These are phyloP conservation scores for Exephanes ischioxanthus DNA, from an alignment of 2,888 invertebrate genomes.

Conservation along the genomic window DNA sequence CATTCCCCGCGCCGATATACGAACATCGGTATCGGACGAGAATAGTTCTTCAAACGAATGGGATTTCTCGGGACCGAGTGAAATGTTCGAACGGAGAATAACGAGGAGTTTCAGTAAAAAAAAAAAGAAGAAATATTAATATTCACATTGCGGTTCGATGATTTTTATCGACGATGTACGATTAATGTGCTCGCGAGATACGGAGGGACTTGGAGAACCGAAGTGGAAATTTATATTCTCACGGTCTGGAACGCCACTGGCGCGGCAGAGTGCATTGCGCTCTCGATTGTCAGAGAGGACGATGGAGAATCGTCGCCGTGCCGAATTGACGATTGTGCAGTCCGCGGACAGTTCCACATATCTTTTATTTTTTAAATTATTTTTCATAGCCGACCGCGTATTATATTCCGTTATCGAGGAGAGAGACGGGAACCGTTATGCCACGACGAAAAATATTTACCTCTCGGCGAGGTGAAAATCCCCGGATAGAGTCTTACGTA, in stretches of 20 bases:
- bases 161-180: slow-evolving; percentile 24
- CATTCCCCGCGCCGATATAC: neutral
- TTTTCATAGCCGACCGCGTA: slow-evolving; percentile 46
- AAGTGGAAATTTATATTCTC: slow-evolving; percentile 64
- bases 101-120: neutral
- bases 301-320: slow-evolving; percentile 60
- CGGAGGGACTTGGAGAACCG: slow-evolving; percentile 56
- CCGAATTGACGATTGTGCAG: slow-evolving; percentile 22
- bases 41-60: neutral
- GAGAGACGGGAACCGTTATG: slow-evolving; percentile 38
- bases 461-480: slow-evolving; percentile 31
- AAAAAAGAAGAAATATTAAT: neutral
- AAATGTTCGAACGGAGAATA: neutral
- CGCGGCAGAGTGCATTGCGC: neutral
- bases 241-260: slow-evolving; percentile 14
- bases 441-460: slow-evolving; percentile 48
- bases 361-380: slow-evolving; percentile 29
- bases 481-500: neutral
- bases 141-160: slow-evolving; percentile 10
- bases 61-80: neutral
- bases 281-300: slow-evolving; percentile 11
- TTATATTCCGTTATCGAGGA: slow-evolving; percentile 73
- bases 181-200: slow-evolving; percentile 21
- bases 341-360: slow-evolving; percentile 19
- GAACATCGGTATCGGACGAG: neutral